Base-by-base conservation (phyloP, 1,140 invertebrate species). In the Papilio machaon region DNA sequence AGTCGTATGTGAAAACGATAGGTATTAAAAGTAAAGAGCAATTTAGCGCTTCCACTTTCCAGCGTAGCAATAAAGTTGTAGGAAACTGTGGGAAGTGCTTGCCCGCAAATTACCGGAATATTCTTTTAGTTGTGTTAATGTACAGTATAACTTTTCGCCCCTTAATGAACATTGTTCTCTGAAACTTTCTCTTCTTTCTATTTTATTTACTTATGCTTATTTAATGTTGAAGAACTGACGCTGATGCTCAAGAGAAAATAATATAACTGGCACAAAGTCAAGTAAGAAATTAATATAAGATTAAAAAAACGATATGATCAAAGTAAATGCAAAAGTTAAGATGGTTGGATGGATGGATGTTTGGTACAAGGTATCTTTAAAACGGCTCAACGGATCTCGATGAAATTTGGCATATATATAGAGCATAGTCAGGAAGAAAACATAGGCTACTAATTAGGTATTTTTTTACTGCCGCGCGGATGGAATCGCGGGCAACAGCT, bases 71-170 rank as follows among this genome's bases (percentile, higher is more conserved):
- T 70, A 70, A 70, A 70, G 64, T 70, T 70, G 23, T 70, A 70
- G 64, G 23, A 70, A 70, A 70, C 30, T 70, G 64, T 70, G 64
- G 64, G 23, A 70, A 70, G 23, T 70, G 64, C 64, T 70, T 70
- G 64, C 64, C 64, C 64, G 64, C 64, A 70, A 70, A 70, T 70
- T 70, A 70, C 64, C 64, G 64, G 64, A 70, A 70, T 70, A 70
- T 70, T 70, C 64, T 70, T 70, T 70, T 70, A 70, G 64, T 70
- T 70, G 64, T 70, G 64, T 70, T 70, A 70, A 70, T 70, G 64
- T 70, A 70, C 30, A 70, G 64, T 70, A 38, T 70, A 70, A 70
- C 64, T 70, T 70, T 13, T 10, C 64, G 64, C 64, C 64, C 64
- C 64, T 64, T 70, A 70, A 70, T 70, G 64, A 70, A 70, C 64